These are phyloP conservation scores for Tricholaema leucomelas DNA, from an alignment of 2,113 vertebrate genomes.

Conservation along the genomic window DNA sequence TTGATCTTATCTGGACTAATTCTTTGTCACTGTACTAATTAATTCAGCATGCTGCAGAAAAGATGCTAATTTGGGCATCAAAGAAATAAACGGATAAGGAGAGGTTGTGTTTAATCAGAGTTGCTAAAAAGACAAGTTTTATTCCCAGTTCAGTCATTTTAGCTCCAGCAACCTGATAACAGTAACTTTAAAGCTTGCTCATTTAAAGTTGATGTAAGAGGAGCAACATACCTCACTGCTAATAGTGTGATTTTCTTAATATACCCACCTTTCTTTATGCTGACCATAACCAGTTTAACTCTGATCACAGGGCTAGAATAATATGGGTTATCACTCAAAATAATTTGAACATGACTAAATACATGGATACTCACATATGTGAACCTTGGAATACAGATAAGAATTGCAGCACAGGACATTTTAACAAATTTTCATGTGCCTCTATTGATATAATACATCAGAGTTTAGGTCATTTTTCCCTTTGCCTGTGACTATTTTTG, in stretches of 20 bases:
- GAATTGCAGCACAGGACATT: background rate
- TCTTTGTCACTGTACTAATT: slow-evolving; percentile 83
- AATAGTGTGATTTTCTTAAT: background rate
- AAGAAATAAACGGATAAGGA: slow-evolving; percentile 70
- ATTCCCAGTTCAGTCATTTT: slow-evolving; percentile 59
- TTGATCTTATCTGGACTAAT: slow-evolving; percentile 83
- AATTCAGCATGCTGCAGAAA: slow-evolving; percentile 80
- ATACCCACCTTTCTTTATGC: background rate
- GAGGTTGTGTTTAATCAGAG: slow-evolving; percentile 77
- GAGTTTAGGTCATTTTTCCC: background rate
- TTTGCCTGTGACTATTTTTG: background rate
- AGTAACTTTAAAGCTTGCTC: background rate
- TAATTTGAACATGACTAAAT: background rate
- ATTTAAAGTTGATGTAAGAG: background rate
- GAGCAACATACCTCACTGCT: background rate
- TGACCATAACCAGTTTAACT: background rate
- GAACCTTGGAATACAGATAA: background rate
- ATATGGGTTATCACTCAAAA: background rate
- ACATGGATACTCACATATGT: background rate
- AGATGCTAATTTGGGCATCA: slow-evolving; percentile 83
- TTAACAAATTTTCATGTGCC: background rate
- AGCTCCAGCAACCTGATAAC: slow-evolving; percentile 28
- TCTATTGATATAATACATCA: background rate
- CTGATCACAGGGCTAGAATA: background rate
- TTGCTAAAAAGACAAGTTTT: slow-evolving; percentile 75